Base-by-base conservation (phyloP, 2,888 invertebrate species). In the Dorcus parallelipipedus region DNA sequence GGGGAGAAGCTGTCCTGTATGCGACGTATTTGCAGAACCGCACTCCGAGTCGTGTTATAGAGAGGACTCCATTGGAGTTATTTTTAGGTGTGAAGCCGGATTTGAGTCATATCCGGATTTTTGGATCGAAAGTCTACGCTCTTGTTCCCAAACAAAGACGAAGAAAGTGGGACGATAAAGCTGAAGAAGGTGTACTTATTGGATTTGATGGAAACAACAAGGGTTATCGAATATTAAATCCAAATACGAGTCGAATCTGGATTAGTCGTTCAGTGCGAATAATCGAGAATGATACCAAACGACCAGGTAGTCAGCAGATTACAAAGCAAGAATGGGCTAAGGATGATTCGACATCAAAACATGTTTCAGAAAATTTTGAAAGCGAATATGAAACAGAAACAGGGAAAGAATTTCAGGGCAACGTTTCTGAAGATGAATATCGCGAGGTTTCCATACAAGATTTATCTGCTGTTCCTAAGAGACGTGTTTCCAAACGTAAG, bases 1-100 rank as follows among this genome's bases (percentile, higher is more conserved):
- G 48, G 48, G 45, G 48, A 10, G 39, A 48, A 45, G 53, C 53
- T 7, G 20, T 53, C 8, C 9, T 43, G 20, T 42, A 38, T 9
- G 52, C 52, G 7, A 9, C 9, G 26, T 58, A 53, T 49, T 9
- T 53, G 9, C 9, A 33, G 42, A 53, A 58, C 23, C 38, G 26
- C 3, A 26, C 26, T 4, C 26, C 26, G 5, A 1, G 26, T 26
- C 26, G 26, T 26, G 3, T 39, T 14, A 39, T 10, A 10, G n/a
- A 51, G 10, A 39, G 9, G 39, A 54, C 54, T 9, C 52, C 52
- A 2, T 3, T 39, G 4, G 48, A 54, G 17, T n/a, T 38, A 17
- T 43, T 14, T 14, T 9, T 17, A 1, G 43, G 43, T 43, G 20
- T 7, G 20, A 54, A 39, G 40, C 20, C 39, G 23, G 39, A 54